Percentiles rank a stretch among this genome's conserved stretches.
Conservation (phyloP, 2,888 invertebrate genomes). For the Allacma fusca region DNA sequence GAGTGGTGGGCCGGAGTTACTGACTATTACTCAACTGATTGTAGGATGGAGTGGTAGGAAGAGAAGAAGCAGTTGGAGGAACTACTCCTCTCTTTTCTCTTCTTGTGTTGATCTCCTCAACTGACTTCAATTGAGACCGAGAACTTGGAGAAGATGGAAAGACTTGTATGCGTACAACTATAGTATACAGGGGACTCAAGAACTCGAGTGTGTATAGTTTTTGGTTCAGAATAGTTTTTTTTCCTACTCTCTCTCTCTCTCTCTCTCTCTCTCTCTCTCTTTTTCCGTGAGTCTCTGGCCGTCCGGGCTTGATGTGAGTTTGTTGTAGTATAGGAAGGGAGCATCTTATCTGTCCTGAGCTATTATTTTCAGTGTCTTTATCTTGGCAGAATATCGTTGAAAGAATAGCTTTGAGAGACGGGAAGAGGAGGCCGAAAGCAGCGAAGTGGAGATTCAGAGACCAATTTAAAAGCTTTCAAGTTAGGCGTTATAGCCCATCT, state of each 20-base stretch:
- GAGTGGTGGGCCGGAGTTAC: slow-evolving; percentile 6
- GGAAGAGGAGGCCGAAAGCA: slow-evolving; percentile 39
- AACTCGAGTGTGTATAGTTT: background rate
- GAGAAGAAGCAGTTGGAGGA: background rate
- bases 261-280: background rate
- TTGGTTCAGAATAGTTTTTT: background rate
- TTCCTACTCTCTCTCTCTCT: no score
- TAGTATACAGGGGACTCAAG: background rate
- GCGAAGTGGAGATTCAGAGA: slow-evolving; percentile 47
- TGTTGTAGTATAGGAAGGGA: slow-evolving; percentile 29
- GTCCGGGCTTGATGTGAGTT: slow-evolving; percentile 8
- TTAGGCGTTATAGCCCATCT: slow-evolving; percentile 54
- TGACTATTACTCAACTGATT: slow-evolving; percentile 8
- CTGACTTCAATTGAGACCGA: background rate
- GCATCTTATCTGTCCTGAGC: slow-evolving; percentile 56
- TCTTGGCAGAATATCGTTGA: slow-evolving; percentile 48
- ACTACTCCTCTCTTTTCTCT: background rate
- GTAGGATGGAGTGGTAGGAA: background rate
- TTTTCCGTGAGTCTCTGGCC: background rate
- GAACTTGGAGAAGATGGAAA: background rate
- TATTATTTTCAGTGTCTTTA: slow-evolving; percentile 54
- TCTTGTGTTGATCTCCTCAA: slow-evolving; percentile 7
- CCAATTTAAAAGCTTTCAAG: slow-evolving; percentile 61
- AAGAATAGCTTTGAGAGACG: slow-evolving; percentile 42
- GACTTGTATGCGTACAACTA: background rate